Percentiles rank a stretch among this genome's conserved stretches.
These are phyloP conservation scores for Drosophila bifasciata DNA, from an alignment of 1,140 invertebrate genomes.

Conservation along the genomic window DNA sequence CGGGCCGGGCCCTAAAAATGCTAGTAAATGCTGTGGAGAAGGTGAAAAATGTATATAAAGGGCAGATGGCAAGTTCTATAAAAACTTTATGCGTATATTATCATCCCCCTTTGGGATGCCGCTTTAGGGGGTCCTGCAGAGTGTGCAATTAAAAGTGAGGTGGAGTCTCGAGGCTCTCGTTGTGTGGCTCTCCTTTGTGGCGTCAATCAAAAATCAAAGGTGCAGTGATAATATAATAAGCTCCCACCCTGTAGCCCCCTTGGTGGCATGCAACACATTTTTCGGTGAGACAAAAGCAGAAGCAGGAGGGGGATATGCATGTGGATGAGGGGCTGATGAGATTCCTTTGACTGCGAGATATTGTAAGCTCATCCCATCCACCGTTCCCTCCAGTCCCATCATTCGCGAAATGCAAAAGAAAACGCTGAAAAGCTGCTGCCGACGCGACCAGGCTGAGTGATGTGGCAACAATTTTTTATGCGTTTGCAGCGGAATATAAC, in stretches of 20 bases:
- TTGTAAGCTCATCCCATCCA: constrained; percentile 26
- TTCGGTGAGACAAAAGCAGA: constrained; percentile 11
- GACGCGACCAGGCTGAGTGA: constrained; percentile 54
- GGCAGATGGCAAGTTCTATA: constrained; percentile 19
- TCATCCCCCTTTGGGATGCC: neutral
- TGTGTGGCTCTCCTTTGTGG: neutral
- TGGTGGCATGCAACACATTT: constrained; percentile 10
- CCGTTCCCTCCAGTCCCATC: neutral
- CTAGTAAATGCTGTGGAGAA: constrained; percentile 11
- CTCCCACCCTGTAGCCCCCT: constrained; percentile 6
- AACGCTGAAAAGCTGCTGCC: constrained; percentile 49
- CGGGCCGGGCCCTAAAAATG: constrained; percentile 3
- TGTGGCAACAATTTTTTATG: constrained; percentile 58
- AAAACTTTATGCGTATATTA: constrained; percentile 12
- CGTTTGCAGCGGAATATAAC: constrained; percentile 28
- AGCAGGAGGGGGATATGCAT: neutral
- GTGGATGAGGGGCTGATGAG: constrained; percentile 34
- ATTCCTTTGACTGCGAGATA: constrained; percentile 55
- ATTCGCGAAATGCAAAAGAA: constrained; percentile 44
- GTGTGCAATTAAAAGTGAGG: constrained; percentile 51
- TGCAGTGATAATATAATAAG: constrained; percentile 50
- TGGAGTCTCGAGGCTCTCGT: constrained; percentile 1
- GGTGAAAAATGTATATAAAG: constrained; percentile 27
- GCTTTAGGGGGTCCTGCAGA: constrained; percentile 20
- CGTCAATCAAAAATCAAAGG: constrained; percentile 45